phyloP scores from a whole-genome alignment of 2,888 invertebrate genomes.

The Eupithecia exiguata region DNA sequence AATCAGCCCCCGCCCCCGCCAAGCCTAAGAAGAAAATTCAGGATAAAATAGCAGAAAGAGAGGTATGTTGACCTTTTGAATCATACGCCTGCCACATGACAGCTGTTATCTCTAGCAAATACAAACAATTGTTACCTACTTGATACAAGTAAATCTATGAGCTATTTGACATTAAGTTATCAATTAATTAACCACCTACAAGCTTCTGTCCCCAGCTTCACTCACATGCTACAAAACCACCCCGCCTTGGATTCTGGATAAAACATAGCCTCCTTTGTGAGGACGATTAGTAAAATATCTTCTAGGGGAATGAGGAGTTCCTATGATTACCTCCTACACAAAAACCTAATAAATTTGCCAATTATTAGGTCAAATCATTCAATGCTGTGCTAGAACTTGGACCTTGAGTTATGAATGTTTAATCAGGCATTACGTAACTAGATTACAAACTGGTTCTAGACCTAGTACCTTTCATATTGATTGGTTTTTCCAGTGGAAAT shows the following conservation, averaged over 20 bases:
- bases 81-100: conserved; percentile 6
- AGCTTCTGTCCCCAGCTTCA: not conserved
- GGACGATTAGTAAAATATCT: not conserved
- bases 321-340: not conserved
- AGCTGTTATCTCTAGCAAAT: conserved; percentile 25
- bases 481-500: not conserved
- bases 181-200: not conserved
- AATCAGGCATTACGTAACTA: conserved; percentile 10
- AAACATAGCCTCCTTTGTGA: not conserved
- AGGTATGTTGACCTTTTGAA: conserved; percentile 79
- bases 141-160: not conserved
- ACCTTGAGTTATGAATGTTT: conserved; percentile 18
- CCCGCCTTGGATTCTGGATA: not conserved
- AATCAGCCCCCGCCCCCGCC: conserved; percentile 82
- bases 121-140: not conserved
- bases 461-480: not conserved
- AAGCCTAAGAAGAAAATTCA: conserved; percentile 89
- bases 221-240: not conserved
- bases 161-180: not conserved
- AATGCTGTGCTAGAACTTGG: not conserved
- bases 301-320: not conserved
- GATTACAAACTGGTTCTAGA: conserved; percentile 2
- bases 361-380: no score
- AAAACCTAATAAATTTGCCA: not conserved
- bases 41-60: conserved; percentile 94